A percentile compares a stretch with the other conserved stretches of the same genome.
phyloP scores from a whole-genome alignment of 2,113 vertebrate genomes.

The Rhinichthys klamathensis region DNA sequence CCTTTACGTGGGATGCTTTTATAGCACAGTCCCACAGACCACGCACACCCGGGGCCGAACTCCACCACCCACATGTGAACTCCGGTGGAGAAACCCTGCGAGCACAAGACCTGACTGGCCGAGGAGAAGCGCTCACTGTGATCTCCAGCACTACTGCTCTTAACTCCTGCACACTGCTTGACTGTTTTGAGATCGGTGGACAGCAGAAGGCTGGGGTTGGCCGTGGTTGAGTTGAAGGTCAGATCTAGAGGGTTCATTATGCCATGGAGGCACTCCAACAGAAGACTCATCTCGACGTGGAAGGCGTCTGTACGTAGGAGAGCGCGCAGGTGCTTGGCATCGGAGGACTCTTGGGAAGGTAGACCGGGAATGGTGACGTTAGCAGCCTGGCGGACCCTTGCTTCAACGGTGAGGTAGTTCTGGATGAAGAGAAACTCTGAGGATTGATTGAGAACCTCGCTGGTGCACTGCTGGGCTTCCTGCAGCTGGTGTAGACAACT shows the following conservation, averaged over 20 bases:
- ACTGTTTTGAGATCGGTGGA: conserved; percentile 69
- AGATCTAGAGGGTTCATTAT: conserved; percentile 72
- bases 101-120: conserved; percentile 67
- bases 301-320: conserved; percentile 68
- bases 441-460: conserved; percentile 58
- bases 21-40: conserved; percentile 73
- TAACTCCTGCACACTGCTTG: conserved; percentile 58
- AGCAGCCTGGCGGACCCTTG: conserved; percentile 56
- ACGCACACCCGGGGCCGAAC: conserved; percentile 65
- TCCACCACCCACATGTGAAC: conserved; percentile 74
- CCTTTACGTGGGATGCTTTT: conserved; percentile 69
- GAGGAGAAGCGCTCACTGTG: conserved; percentile 67
- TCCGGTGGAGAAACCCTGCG: conserved; percentile 67
- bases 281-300: conserved; percentile 61
- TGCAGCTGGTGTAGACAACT: conserved; percentile 66
- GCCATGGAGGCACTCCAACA: conserved; percentile 64
- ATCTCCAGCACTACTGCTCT: conserved; percentile 56
- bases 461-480: conserved; percentile 59
- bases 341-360: conserved; percentile 51
- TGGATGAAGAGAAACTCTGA: conserved; percentile 67
- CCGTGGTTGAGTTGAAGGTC: conserved; percentile 66
- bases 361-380: conserved; percentile 37
- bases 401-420: conserved; percentile 64
- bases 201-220: conserved; percentile 66
- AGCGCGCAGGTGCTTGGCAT: conserved; percentile 63